phyloP scores from a whole-genome alignment of 2,113 vertebrate species.

The Trinectes maculatus region DNA sequence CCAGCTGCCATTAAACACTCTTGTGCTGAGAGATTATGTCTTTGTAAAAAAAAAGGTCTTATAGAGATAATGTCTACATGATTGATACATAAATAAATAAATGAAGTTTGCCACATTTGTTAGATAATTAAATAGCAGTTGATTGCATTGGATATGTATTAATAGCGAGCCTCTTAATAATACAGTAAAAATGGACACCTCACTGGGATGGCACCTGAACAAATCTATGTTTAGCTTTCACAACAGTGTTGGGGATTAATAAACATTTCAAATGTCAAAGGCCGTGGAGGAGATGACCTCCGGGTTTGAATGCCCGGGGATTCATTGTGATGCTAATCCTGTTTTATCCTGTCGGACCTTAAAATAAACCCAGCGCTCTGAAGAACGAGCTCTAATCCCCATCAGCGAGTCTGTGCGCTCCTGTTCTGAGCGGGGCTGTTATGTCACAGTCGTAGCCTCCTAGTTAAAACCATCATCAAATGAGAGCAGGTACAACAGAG shows the following conservation, averaged over 20 bases:
- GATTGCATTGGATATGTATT: too few relatives aligned
- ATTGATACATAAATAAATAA: too few relatives aligned
- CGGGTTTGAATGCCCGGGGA: slow-evolving; percentile 46
- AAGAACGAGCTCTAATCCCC: slow-evolving; percentile 76
- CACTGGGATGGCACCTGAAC: slow-evolving; percentile 65
- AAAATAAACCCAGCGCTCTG: slow-evolving; percentile 76
- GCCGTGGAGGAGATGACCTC: slow-evolving; percentile 51
- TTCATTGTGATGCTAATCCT: slow-evolving; percentile 79
- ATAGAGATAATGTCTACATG: too few relatives aligned
- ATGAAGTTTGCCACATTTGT: too few relatives aligned
- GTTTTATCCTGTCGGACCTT: slow-evolving; percentile 71
- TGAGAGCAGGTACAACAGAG: slow-evolving; percentile 34
- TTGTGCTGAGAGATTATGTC: too few relatives aligned
- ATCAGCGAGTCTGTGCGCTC: slow-evolving; percentile 35
- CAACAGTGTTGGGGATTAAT: slow-evolving; percentile 74
- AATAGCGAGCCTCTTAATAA: too few relatives aligned
- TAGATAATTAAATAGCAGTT: too few relatives aligned
- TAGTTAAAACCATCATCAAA: slow-evolving; percentile 53
- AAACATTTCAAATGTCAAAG: slow-evolving; percentile 73
- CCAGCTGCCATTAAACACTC: too few relatives aligned
- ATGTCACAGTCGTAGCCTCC: slow-evolving; percentile 54
- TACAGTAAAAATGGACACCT: too few relatives aligned
- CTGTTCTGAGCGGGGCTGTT: slow-evolving; percentile 53
- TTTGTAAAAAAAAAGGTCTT: too few relatives aligned
- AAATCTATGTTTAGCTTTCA: slow-evolving; percentile 72